These are phyloP conservation scores for Ailuropoda melanoleuca DNA, from an alignment of 2,113 vertebrate species.

Conservation along the genomic window DNA sequence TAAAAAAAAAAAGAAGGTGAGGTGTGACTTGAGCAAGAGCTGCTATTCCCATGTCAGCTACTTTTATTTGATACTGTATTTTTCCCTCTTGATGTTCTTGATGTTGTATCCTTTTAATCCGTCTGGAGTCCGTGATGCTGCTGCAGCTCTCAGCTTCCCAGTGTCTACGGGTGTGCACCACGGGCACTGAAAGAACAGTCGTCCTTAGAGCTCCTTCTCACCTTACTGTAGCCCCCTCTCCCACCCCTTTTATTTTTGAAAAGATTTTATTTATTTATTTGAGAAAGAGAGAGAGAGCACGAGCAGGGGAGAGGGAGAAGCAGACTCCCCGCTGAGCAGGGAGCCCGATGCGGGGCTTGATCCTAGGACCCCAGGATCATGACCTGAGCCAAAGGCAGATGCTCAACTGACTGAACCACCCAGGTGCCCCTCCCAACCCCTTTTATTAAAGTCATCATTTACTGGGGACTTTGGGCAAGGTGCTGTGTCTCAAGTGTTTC, in stretches of 20 bases:
- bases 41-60: background rate
- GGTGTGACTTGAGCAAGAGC: background rate
- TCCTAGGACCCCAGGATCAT: background rate
- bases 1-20: background rate
- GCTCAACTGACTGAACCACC: background rate
- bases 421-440: background rate
- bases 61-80: background rate
- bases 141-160: background rate
- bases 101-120: background rate
- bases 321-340: background rate
- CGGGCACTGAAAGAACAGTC: background rate
- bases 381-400: background rate
- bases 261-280: background rate
- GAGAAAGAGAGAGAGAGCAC: background rate
- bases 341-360: background rate
- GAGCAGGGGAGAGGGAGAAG: background rate
- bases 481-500: background rate
- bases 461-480: background rate
- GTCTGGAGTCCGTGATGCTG: background rate
- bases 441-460: background rate
- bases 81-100: background rate
- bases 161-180: rapidly evolving
- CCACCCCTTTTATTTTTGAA: rapidly evolving
- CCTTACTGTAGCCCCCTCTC: background rate
- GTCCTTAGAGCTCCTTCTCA: background rate